These are phyloP conservation scores for Caenorhabditis becei DNA, from an alignment of 2,888 invertebrate genomes.

Conservation along the genomic window DNA sequence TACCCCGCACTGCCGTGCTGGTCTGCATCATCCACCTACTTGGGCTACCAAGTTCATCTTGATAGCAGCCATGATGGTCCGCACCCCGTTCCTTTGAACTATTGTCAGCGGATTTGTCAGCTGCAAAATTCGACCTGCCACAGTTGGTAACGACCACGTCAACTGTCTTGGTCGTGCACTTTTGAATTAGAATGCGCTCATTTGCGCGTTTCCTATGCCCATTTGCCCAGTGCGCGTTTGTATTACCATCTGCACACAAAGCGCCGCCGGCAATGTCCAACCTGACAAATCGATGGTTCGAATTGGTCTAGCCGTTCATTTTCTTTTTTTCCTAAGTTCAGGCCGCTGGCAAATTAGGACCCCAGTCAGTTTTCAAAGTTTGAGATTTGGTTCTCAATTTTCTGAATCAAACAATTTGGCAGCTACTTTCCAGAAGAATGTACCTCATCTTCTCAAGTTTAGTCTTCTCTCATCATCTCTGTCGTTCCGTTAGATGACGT, in stretches of 20 bases:
- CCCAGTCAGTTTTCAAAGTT: too few relatives aligned
- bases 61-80: not conserved
- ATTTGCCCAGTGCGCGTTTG: slow-evolving; percentile 9
- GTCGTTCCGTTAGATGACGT: slow-evolving; percentile 20
- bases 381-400: not conserved
- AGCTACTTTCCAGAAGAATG: not conserved
- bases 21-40: slow-evolving; percentile 14
- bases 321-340: slow-evolving; percentile 13
- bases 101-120: not conserved
- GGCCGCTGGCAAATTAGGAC: not conserved
- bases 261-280: not conserved
- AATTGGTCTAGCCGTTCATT: slow-evolving; percentile 2
- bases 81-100: not conserved
- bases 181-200: slow-evolving; percentile 4
- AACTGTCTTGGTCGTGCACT: not conserved
- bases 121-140: not conserved
- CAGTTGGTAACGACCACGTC: not conserved
- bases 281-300: slow-evolving; percentile 4
- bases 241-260: slow-evolving; percentile 45
- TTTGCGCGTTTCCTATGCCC: slow-evolving; percentile 3
- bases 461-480: slow-evolving; percentile 14
- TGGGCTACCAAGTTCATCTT: not conserved
- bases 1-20: slow-evolving; percentile 28
- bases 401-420: too few relatives aligned
- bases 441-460: slow-evolving; percentile 10